A percentile compares a stretch with the other conserved stretches of the same genome.
Evolutionary conservation across 2,113 vertebrate species (phyloP).

Genomic region (Fukomys damarensis): DNA sequence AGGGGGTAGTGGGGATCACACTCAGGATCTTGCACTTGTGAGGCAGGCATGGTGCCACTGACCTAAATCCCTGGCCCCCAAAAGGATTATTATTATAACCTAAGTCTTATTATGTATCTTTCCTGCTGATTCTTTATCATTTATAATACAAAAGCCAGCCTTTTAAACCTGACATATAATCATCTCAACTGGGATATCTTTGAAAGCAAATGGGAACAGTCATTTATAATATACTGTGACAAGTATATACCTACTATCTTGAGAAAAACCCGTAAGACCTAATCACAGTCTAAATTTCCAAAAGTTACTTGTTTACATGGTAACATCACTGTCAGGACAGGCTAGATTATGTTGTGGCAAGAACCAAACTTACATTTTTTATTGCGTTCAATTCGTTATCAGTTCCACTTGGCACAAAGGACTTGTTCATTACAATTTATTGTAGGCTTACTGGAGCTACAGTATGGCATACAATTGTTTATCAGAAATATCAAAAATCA

Average conservation of each 20-base stretch:
- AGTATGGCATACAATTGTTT: background rate
- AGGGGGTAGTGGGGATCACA: no score
- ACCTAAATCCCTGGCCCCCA: no score
- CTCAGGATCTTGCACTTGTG: no score
- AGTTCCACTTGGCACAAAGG: background rate
- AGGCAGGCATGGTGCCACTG: no score
- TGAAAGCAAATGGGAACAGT: background rate
- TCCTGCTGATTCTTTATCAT: background rate
- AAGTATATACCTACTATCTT: background rate
- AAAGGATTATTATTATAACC: background rate
- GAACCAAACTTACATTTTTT: background rate
- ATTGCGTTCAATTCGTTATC: background rate
- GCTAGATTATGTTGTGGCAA: background rate
- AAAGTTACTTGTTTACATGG: background rate
- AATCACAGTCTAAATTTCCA: background rate
- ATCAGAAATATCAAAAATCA: background rate
- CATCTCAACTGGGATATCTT: background rate
- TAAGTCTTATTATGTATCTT: background rate
- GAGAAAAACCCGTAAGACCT: background rate
- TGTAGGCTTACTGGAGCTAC: background rate
- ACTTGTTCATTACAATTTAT: background rate
- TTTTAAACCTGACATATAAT: background rate
- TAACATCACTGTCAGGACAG: background rate
- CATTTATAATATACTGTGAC: background rate
- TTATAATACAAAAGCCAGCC: constrained; percentile 4